Conservation (phyloP, 1,140 invertebrate species). For the Oncopodura yosiiana region DNA sequence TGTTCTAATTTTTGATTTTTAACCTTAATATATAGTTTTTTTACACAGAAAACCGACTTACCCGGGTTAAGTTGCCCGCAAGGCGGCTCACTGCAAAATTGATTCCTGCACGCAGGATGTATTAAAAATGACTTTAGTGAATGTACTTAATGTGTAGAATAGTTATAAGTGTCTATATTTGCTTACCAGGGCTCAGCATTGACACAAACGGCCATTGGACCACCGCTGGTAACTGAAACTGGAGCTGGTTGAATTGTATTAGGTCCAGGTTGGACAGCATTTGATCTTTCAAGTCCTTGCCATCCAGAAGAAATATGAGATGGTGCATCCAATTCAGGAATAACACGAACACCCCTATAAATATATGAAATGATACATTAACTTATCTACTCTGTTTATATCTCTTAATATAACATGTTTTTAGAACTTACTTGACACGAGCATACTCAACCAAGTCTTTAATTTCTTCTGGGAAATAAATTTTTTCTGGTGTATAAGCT, state of each 20-base stretch:
- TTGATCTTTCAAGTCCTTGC: constrained; percentile 37
- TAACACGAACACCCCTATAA: constrained; percentile 38
- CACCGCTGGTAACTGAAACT: constrained; percentile 33
- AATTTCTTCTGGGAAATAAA: constrained; percentile 38
- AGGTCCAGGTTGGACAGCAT: constrained; percentile 34
- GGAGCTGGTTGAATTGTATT: constrained; percentile 35
- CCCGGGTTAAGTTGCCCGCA: constrained; percentile 37
- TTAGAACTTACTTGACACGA: constrained; percentile 28
- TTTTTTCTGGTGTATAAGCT: constrained; percentile 38
- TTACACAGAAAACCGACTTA: too few species aligned
- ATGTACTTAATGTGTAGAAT: too few species aligned
- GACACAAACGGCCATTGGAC: constrained; percentile 38
- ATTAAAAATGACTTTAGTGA: too few species aligned
- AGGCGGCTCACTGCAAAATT: constrained; percentile 38
- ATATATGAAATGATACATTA: too few species aligned
- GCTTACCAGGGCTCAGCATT: constrained; percentile 40
- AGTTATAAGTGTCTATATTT: too few species aligned
- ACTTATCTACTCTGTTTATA: too few species aligned
- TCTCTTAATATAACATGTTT: background rate
- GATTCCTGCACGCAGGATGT: too few species aligned
- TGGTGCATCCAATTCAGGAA: constrained; percentile 41
- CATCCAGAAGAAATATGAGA: constrained; percentile 40
- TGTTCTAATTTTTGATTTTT: too few species aligned
- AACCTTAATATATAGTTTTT: too few species aligned
- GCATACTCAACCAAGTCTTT: constrained; percentile 38